Base-by-base conservation (phyloP, 1,140 invertebrate genomes). In the Ladona fulva region DNA sequence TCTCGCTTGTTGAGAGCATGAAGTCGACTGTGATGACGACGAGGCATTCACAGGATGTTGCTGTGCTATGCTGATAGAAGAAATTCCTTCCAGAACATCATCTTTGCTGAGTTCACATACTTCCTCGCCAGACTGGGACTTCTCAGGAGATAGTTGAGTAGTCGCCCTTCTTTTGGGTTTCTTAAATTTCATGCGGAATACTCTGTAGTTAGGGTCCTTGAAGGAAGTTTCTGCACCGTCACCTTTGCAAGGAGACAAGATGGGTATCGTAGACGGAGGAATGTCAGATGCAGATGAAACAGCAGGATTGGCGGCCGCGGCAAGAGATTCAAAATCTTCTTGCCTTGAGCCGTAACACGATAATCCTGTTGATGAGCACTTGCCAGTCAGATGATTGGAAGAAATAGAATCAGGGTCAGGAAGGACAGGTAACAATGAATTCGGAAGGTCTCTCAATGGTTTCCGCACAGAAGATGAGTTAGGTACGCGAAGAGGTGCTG, bases 1-100 rank as follows among this genome's bases (percentile, higher is more conserved):
- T 81, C 86, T 83, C 75, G 87, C 87, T 80, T 89, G 87, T n/a
- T 85, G 83, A 5, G 87, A 87, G 81, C 87, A 88, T 22, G 86
- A 25, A 19, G 24, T 25, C n/a, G 24, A 25, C 16, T 14, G 24
- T 16, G 74, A 25, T 14, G 74, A 42, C 14, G 74, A 42, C 1
- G 74, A 16, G 19, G 24, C 3, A 24, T 16, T 24, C 1, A 19
- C 74, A 24, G 74, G 16, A 22, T 16, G 14, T 5, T 16, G 14
- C 16, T 16, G 14, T 3, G 52, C 52, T 16, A 22, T 22, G 52
- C 52, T 66, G 1, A 22, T 66, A 3, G n/a, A 1, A 22, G 52
- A 66, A 3, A 22, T 66, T 16, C n/a, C n/a, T 22, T 66, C 52
- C 52, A 66, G 52, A 22, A 66, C n/a, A 16, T 66, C 52, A 66